A percentile compares a stretch with the other conserved stretches of the same genome.
phyloP scores from a whole-genome alignment of 2,797 vertebrate species.

The Chiloscyllium punctatum region DNA sequence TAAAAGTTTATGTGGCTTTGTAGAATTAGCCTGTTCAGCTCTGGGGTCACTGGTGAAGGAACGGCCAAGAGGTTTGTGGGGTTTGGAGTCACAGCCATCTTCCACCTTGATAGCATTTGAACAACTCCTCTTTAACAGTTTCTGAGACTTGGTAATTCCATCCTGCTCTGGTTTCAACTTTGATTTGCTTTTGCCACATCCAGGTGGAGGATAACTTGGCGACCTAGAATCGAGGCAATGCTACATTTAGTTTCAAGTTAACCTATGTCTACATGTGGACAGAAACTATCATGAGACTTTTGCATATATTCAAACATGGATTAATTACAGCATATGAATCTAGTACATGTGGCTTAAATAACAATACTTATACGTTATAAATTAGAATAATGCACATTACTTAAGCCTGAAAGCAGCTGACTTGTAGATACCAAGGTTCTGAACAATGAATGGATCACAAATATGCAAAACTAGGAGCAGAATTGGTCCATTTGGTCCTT shows the following conservation, averaged over 20 bases:
- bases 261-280: background rate
- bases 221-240: conserved; percentile 57
- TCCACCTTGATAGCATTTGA: conserved; percentile 68
- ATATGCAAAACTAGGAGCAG: too few species aligned
- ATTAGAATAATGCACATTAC: background rate
- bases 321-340: background rate
- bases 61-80: conserved; percentile 70
- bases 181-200: conserved; percentile 77
- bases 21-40: conserved; percentile 61
- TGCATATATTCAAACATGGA: background rate
- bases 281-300: background rate
- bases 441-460: too few species aligned
- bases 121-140: conserved; percentile 71
- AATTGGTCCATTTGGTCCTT: too few species aligned
- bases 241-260: background rate
- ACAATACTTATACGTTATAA: background rate
- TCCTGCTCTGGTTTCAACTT: conserved; percentile 79
- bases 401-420: background rate
- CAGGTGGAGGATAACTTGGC: conserved; percentile 82
- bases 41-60: conserved; percentile 70
- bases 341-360: background rate
- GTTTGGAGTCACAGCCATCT: conserved; percentile 64
- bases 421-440: background rate
- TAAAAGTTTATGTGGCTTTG: conserved; percentile 73
- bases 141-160: conserved; percentile 76